Conservation (phyloP, 2,888 invertebrate genomes). For the Argyresthia albistria region DNA sequence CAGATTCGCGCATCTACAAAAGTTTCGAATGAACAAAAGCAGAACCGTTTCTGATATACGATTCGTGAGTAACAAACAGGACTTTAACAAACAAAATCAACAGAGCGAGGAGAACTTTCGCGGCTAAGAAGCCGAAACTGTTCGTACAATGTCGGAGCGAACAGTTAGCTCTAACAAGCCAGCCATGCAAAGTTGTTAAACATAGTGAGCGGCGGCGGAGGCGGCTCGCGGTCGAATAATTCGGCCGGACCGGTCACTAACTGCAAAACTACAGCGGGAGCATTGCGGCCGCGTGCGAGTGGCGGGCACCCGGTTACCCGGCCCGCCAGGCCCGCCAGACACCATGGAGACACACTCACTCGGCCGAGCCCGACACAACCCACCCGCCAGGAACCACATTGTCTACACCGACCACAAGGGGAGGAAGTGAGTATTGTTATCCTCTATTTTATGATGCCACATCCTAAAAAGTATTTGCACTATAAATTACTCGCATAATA, state of each 20-base stretch:
- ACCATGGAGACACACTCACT: conserved; percentile 53
- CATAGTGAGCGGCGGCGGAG: conserved; percentile 20
- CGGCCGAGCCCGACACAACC: conserved; percentile 40
- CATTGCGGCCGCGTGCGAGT: no score
- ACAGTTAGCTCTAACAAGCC: conserved; percentile 56
- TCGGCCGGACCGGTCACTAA: conserved; percentile 32
- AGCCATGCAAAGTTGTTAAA: conserved; percentile 59
- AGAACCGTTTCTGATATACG: conserved; percentile 4
- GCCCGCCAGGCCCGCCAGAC: background rate
- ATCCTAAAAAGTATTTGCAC: background rate
- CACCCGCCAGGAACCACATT: conserved; percentile 62
- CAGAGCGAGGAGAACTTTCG: conserved; percentile 51
- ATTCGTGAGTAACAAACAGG: conserved; percentile 24
- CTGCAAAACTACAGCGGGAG: conserved; percentile 4
- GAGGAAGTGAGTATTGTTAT: conserved; percentile 52
- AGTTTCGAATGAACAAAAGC: background rate
- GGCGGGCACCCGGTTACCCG: background rate
- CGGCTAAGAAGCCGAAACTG: conserved; percentile 58
- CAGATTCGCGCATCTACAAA: background rate
- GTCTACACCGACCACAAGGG: conserved; percentile 69
- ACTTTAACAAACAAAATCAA: conserved; percentile 59
- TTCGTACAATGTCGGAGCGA: conserved; percentile 49
- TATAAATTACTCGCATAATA: background rate
- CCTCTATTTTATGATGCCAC: background rate
- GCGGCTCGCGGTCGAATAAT: conserved; percentile 37